Conservation (phyloP, 1,140 invertebrate species). For the Drosophila saltans region DNA sequence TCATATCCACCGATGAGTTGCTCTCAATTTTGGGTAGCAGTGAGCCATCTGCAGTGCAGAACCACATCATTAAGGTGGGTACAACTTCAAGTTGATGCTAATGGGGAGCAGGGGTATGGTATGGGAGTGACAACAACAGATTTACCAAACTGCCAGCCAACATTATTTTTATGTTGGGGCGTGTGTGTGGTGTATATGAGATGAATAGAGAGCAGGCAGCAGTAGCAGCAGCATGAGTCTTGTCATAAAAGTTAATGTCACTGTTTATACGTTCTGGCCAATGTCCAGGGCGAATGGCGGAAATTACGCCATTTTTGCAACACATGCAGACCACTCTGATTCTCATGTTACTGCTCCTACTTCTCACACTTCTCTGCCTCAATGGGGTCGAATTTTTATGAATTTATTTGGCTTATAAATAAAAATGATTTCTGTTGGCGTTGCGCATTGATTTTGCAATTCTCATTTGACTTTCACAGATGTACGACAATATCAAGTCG, state of each 20-base stretch:
- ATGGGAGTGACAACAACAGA: slow-evolving; percentile 70
- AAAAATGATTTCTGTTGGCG: slow-evolving; percentile 51
- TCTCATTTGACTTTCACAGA: slow-evolving; percentile 84
- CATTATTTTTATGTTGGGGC: slow-evolving; percentile 77
- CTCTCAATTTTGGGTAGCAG: slow-evolving; percentile 94
- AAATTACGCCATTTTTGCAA: slow-evolving; percentile 77
- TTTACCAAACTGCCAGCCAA: slow-evolving; percentile 72
- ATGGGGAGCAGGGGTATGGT: slow-evolving; percentile 8
- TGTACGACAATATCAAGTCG: slow-evolving; percentile 95
- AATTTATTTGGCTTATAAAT: slow-evolving; percentile 81
- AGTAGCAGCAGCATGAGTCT: slow-evolving; percentile 22
- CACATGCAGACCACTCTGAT: slow-evolving; percentile 57
- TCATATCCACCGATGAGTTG: slow-evolving; percentile 96
- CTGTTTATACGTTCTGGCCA: slow-evolving; percentile 82
- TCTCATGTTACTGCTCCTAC: not conserved
- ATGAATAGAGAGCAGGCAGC: slow-evolving; percentile 8
- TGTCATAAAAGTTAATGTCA: slow-evolving; percentile 81
- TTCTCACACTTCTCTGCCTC: not conserved
- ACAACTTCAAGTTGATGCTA: slow-evolving; percentile 21
- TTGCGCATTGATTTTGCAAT: slow-evolving; percentile 72
- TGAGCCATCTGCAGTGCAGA: slow-evolving; percentile 91
- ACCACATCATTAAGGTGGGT: slow-evolving; percentile 94
- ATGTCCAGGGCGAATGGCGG: slow-evolving; percentile 67
- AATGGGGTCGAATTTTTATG: slow-evolving; percentile 64
- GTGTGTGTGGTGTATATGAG: slow-evolving; percentile 17